Percentiles rank a stretch among this genome's conserved stretches.
Evolutionary conservation across 2,888 invertebrate genomes (phyloP).

Genomic region (Morpho helenor): DNA sequence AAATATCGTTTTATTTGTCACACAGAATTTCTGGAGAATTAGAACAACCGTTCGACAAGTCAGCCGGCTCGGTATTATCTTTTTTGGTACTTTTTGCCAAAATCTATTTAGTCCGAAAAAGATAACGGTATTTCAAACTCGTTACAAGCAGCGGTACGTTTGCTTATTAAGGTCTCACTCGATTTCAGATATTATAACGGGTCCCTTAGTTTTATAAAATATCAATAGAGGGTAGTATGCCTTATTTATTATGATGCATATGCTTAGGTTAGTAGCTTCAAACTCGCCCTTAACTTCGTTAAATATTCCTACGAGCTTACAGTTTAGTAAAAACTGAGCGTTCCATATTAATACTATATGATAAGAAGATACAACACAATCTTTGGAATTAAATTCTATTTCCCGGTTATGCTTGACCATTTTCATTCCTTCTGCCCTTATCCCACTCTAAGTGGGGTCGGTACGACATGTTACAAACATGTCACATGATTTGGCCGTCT

Average conservation of each 20-base stretch:
- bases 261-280: too few species aligned
- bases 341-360: too few species aligned
- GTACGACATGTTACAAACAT: too few species aligned
- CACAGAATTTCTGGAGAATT: conserved; percentile 38
- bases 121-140: conserved; percentile 65
- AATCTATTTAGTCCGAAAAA: conserved; percentile 67
- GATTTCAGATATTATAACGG: conserved; percentile 33
- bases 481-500: too few species aligned
- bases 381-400: too few species aligned
- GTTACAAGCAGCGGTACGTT: conserved; percentile 46
- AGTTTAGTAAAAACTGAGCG: too few species aligned
- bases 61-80: conserved; percentile 60
- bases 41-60: conserved; percentile 70
- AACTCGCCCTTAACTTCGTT: too few species aligned
- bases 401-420: too few species aligned
- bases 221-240: neutral
- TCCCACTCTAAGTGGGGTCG: too few species aligned
- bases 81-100: conserved; percentile 69
- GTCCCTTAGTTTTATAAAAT: conserved; percentile 13
- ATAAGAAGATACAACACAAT: too few species aligned
- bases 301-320: too few species aligned
- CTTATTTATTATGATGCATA: neutral
- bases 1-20: conserved; percentile 6
- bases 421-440: too few species aligned
- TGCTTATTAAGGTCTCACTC: conserved; percentile 62